Base-by-base conservation (phyloP, 2,888 invertebrate genomes). In the Norana najaformis region DNA sequence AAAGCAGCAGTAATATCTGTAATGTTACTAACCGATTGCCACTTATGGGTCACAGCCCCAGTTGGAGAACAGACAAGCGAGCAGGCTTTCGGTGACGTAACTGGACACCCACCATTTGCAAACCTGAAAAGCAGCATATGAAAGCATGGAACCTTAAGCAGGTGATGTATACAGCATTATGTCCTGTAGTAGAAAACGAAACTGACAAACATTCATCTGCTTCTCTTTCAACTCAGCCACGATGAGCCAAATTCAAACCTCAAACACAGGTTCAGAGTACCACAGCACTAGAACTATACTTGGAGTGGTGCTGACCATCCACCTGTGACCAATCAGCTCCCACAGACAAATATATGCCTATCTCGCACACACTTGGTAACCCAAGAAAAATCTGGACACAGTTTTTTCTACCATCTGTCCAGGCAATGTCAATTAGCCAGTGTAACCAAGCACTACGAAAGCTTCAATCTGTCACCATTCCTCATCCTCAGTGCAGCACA, bases 11-110 rank as follows among this genome's bases (percentile, higher is more conserved):
- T 69, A 13, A 69, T 69, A 69, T 69, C 11, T 69, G 69, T n/a
- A 30, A 69, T 1, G 36, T 30, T 53, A 53, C 89, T 34, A 34
- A 89, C 89, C 5, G 89, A 89, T 36, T 35, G 89, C 37, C 37
- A 53, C 34, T 37, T 89, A 47, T 47, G 69, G 5, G 35, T 35
- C 18, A 89, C 30, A 47, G 89, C 30, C 20, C 47, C 47, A 53
- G 41, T 89, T 34, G 89, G 89, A 20, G 89, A 53, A 36, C 89
- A 89, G 47, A 89, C 53, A 37, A 35, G n/a, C 23, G 47, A 69
- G 36, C 89, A 89, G 53, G 47, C 20, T 47, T 69, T 89, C 0
- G 89, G 37, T n/a, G 89, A 53, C n/a, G 41, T 69, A 36, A 89
- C n/a, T 23, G 89, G 89, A 53, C 89, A 89, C 6, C 89, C 69